phyloP scores from a whole-genome alignment of 92 coral and sea anemone species.

The Porites lobata region DNA sequence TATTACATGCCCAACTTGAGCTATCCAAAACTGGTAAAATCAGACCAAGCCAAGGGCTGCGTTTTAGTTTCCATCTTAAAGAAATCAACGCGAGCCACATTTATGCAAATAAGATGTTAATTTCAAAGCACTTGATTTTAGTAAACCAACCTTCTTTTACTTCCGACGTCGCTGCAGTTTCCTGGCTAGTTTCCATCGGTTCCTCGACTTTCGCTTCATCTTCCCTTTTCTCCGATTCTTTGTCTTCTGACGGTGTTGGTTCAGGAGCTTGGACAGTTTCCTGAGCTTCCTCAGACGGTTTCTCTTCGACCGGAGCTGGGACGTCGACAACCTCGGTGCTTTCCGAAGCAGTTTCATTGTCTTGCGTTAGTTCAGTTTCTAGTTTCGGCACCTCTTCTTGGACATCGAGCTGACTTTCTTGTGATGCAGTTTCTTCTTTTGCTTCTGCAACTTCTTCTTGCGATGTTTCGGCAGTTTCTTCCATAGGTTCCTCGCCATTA shows the following conservation, averaged over 20 bases:
- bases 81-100: neutral
- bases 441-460: constrained; percentile 13
- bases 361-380: constrained; percentile 4
- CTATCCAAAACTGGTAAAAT: too few species aligned
- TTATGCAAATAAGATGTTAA: neutral
- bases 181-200: constrained; percentile 49
- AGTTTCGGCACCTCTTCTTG: constrained; percentile 23
- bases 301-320: constrained; percentile 7
- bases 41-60: too few species aligned
- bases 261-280: constrained; percentile 7
- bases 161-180: constrained; percentile 21
- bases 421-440: constrained; percentile 3
- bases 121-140: neutral
- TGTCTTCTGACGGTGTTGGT: constrained; percentile 19
- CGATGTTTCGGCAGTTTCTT: constrained; percentile 56
- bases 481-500: constrained; percentile 37
- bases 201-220: constrained; percentile 41
- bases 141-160: constrained; percentile 32
- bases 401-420: constrained; percentile 8
- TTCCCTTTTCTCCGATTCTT: constrained; percentile 27
- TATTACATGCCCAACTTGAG: too few species aligned
- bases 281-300: constrained; percentile 15
- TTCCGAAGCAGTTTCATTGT: constrained; percentile 6
- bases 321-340: neutral
- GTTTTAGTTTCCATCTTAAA: too few species aligned